These are phyloP conservation scores for Heliconius hewitsoni DNA, from an alignment of 1,140 invertebrate species.

Conservation along the genomic window DNA sequence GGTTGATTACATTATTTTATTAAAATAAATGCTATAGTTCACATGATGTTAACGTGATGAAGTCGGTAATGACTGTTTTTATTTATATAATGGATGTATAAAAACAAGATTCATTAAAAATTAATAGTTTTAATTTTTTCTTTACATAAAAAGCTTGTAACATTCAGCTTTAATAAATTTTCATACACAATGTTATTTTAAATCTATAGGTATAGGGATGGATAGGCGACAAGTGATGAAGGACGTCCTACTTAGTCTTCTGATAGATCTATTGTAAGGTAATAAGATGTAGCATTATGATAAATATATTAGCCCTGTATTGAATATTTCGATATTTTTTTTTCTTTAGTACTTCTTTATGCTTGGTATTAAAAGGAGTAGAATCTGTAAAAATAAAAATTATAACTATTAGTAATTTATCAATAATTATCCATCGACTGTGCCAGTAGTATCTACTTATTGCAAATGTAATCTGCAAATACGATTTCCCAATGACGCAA, in stretches of 20 bases:
- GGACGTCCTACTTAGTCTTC: constrained; percentile 12
- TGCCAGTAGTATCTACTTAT: background rate
- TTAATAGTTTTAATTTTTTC: no score
- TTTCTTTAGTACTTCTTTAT: no score
- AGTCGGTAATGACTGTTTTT: constrained; percentile 2
- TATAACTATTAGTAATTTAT: no score
- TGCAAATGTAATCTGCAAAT: background rate
- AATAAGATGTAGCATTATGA: background rate
- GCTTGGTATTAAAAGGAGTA: no score
- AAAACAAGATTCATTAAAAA: background rate
- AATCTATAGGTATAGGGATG: background rate
- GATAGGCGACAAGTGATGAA: background rate
- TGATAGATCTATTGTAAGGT: constrained; percentile 6
- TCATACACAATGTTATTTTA: background rate
- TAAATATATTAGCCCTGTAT: background rate
- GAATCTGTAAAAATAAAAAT: no score
- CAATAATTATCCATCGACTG: no score
- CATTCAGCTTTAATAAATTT: background rate
- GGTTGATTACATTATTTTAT: background rate
- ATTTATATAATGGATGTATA: background rate
- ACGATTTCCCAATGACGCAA: background rate
- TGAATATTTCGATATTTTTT: background rate
- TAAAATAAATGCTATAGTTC: background rate
- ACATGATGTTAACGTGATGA: background rate
- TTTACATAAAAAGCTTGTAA: background rate